A percentile compares a stretch with the other conserved stretches of the same genome.
phyloP scores from a whole-genome alignment of 2,888 invertebrate species.

The Sacculina carcini region DNA sequence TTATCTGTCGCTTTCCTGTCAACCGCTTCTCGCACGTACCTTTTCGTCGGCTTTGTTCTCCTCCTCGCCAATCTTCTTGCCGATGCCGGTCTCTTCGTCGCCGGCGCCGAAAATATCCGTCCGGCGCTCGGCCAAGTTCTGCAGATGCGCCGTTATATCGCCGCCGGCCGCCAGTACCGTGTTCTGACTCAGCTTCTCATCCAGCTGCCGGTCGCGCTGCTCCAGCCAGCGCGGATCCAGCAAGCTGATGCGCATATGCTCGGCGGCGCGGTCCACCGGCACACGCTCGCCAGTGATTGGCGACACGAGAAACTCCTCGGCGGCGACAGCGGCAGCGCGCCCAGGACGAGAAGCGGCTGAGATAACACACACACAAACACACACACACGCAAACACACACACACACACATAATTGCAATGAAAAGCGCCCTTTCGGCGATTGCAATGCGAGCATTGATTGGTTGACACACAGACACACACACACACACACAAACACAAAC shows the following conservation, averaged over 20 bases:
- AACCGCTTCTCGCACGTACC: no score
- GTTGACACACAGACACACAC: no score
- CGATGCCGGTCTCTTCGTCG: conserved; percentile 94
- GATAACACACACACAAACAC: no score
- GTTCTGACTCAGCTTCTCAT: conserved; percentile 66
- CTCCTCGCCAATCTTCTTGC: conserved; percentile 86
- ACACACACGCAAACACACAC: no score
- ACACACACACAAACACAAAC: no score
- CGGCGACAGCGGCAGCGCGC: conserved; percentile 21
- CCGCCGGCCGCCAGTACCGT: conserved; percentile 44
- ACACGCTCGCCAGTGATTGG: conserved; percentile 96
- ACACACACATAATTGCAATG: no score
- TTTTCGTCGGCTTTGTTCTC: conserved; percentile 46
- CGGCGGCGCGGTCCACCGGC: conserved; percentile 84
- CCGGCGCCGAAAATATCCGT: conserved; percentile 99
- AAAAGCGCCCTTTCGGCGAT: no score
- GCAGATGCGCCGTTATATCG: conserved; percentile 85
- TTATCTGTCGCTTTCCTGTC: no score
- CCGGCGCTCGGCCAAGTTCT: conserved; percentile 87
- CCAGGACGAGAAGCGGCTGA: no score
- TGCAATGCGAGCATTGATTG: no score
- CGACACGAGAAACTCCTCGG: conserved; percentile 80
- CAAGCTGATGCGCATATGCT: conserved; percentile 89
- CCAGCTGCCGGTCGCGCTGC: conserved; percentile 74
- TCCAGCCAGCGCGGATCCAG: conserved; percentile 95